Conservation (phyloP, 2,888 invertebrate species). For the Drosophila monieri region DNA sequence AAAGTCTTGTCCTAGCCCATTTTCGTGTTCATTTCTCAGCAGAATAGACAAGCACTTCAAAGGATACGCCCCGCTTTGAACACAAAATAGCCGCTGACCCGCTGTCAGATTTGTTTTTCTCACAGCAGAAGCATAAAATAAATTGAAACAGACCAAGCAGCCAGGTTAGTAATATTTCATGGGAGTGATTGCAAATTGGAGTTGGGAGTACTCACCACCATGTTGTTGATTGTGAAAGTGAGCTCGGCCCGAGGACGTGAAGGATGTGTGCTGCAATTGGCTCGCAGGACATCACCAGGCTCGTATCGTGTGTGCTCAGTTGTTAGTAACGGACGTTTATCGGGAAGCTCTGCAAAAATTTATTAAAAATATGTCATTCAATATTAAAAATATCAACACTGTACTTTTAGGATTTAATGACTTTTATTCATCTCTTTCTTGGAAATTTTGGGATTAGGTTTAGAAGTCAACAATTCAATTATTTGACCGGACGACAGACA, state of each 20-base stretch:
- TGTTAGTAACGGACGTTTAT: constrained; percentile 87
- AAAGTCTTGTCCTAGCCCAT: constrained; percentile 50
- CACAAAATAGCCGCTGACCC: constrained; percentile 67
- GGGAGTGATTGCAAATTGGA: constrained; percentile 16
- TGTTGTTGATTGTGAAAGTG: constrained; percentile 91
- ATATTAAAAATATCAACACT: background rate
- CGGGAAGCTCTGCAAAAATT: constrained; percentile 89
- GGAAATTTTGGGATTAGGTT: constrained; percentile 6
- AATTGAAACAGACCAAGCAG: constrained; percentile 29
- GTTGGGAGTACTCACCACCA: constrained; percentile 87
- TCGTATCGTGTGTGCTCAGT: constrained; percentile 91
- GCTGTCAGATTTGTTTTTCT: constrained; percentile 60
- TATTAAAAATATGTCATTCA: background rate
- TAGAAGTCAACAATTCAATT: constrained; percentile 42
- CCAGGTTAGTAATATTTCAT: constrained; percentile 36
- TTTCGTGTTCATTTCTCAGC: constrained; percentile 65
- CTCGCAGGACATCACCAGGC: constrained; percentile 89
- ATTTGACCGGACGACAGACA: constrained; percentile 21
- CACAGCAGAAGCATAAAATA: constrained; percentile 26
- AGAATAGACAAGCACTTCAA: constrained; percentile 57
- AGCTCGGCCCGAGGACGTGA: constrained; percentile 90
- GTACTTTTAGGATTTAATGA: background rate
- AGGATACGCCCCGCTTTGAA: constrained; percentile 50
- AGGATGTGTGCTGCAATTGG: constrained; percentile 92
- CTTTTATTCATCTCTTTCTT: background rate